phyloP scores from a whole-genome alignment of 2,113 vertebrate genomes.

The Brachyhypopomus occidentalis region DNA sequence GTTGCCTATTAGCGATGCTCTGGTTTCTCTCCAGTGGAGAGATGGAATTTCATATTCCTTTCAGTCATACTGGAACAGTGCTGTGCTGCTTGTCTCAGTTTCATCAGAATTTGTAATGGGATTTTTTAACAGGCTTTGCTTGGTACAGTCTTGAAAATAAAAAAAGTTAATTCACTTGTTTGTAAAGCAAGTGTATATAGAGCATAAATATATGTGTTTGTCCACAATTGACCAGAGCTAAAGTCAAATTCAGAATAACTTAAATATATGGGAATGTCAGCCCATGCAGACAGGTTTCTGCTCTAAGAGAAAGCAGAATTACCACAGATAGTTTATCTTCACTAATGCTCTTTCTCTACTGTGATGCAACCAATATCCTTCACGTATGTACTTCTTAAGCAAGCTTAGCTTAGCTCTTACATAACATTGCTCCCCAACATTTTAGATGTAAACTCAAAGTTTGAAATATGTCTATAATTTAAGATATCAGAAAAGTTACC shows the following conservation, averaged over 20 bases:
- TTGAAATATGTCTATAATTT: too few relatives aligned
- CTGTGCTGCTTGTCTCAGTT: background rate
- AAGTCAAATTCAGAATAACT: background rate
- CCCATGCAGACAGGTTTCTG: too few relatives aligned
- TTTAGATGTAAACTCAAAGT: too few relatives aligned
- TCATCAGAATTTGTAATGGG: constrained; percentile 1
- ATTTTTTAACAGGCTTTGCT: background rate
- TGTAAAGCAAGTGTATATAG: background rate
- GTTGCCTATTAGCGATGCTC: background rate
- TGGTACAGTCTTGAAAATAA: background rate
- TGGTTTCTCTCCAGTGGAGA: background rate
- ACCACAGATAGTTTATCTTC: too few relatives aligned
- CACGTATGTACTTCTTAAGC: too few relatives aligned
- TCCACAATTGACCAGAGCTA: background rate
- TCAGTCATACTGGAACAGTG: background rate
- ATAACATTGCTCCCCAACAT: too few relatives aligned
- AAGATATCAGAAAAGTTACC: too few relatives aligned
- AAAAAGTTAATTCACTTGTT: background rate
- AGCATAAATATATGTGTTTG: background rate
- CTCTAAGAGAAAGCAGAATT: too few relatives aligned
- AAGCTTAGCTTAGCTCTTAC: too few relatives aligned
- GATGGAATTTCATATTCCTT: constrained; percentile 10
- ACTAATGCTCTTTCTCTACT: too few relatives aligned
- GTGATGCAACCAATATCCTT: too few relatives aligned
- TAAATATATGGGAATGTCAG: too few relatives aligned